Percentiles rank a stretch among this genome's conserved stretches.
Conservation (phyloP, 2,113 vertebrate species). For the Gymnobelideus leadbeateri region DNA sequence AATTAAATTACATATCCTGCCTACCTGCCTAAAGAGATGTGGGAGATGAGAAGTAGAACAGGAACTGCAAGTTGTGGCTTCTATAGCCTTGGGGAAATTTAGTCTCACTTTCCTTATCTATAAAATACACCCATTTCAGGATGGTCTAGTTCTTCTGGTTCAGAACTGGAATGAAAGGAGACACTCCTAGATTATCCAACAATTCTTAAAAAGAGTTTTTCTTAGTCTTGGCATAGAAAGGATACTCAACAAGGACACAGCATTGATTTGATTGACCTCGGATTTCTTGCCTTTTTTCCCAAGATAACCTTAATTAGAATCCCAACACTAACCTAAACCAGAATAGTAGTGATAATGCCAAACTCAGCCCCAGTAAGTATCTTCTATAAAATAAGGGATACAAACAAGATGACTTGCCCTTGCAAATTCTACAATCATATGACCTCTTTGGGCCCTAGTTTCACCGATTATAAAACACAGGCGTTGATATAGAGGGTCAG, state of each 20-base stretch:
- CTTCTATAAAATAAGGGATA: background rate
- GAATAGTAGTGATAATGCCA: background rate
- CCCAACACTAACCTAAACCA: background rate
- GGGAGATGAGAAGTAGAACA: background rate
- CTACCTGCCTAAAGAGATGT: background rate
- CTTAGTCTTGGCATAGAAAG: background rate
- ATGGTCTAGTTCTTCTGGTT: background rate
- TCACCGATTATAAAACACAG: no score
- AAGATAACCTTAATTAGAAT: background rate
- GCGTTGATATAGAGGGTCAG: no score
- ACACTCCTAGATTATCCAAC: background rate
- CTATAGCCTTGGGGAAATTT: background rate
- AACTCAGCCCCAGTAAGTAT: background rate
- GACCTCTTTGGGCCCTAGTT: no score
- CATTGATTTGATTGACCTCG: background rate
- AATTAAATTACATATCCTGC: background rate
- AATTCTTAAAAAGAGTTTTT: background rate
- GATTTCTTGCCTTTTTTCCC: background rate
- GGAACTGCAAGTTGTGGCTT: background rate
- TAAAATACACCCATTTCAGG: background rate
- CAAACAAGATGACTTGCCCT: no score
- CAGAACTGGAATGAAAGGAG: no score
- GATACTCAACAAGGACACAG: background rate
- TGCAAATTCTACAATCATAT: no score
- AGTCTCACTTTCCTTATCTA: background rate